Conservation (phyloP, 2,113 vertebrate species). For the Panthera uncia region DNA sequence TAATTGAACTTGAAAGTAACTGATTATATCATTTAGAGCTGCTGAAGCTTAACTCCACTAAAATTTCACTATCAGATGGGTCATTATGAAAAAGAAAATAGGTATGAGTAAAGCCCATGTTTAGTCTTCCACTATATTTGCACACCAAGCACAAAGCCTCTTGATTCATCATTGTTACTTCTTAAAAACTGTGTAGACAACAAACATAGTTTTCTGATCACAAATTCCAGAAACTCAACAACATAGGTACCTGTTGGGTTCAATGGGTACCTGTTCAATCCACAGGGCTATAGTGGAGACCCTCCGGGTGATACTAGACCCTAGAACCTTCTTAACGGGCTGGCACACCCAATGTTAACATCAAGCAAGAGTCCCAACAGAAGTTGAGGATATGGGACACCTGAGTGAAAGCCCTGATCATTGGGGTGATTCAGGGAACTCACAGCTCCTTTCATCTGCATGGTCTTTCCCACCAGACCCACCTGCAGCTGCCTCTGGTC, state of each 20-base stretch:
- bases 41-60: not conserved
- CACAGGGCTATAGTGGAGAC: not conserved
- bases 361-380: too few species aligned
- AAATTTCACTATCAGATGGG: not conserved
- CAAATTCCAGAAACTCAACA: not conserved
- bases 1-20: slow-evolving; percentile 17
- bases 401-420: not conserved
- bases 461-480: not conserved
- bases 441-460: not conserved
- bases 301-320: not conserved
- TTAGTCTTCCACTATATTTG: not conserved
- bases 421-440: not conserved
- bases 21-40: not conserved
- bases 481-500: not conserved
- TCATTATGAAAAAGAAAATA: not conserved
- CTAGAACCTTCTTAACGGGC: not conserved
- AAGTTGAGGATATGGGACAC: not conserved
- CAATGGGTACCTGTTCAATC: not conserved
- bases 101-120: not conserved
- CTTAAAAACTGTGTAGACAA: not conserved
- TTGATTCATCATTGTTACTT: not conserved
- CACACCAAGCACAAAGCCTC: not conserved
- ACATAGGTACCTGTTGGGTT: not conserved
- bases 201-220: not conserved
- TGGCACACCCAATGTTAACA: not conserved